Evolutionary conservation across 2,888 invertebrate species (phyloP), one percentile per base, ranked within the genome.

Genomic region (Parochlus steinenii): DNA sequence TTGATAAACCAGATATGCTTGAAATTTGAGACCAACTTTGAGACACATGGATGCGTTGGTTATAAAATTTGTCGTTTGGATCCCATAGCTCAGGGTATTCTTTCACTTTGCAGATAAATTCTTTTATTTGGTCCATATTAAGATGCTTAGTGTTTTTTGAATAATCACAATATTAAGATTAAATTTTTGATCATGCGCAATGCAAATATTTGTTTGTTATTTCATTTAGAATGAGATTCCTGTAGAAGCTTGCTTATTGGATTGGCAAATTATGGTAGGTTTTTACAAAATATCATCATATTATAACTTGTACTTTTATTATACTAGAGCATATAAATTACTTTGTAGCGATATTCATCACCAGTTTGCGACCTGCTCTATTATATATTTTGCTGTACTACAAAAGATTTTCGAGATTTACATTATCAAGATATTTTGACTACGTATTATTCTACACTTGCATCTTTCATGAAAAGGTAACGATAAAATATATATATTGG

Each of bases 201-300:
- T n/a, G n/a, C n/a, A 15, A 17, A 12, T 15, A 22, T 22, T 14
- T 31, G 6, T n/a, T 17, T 14, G 8, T 33, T 25, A 15, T 22
- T 12, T 10, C 26, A 18, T n/a, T 8, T 11, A 49, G 49, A 35
- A 44, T 33, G 41, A 34, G 11, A 15, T 23, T 18, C 20, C 53
- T 4, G 27, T 43, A 3, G 48, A 52, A 15, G 45, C 46, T 3
- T 44, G 50, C 11, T 43, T 56, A 2, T 45, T 56, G 20, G 56
- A 56, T 37, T 56, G 54, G 54, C 56, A 56, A 42, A 41, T 56
- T 5, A 43, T 49, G n/a, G n/a, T n/a, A n/a, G n/a, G n/a, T n/a
- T n/a, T n/a, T n/a, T n/a, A n/a, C n/a, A n/a, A n/a, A n/a, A n/a
- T n/a, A n/a, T n/a, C n/a, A n/a, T n/a, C n/a, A n/a, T n/a, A n/a